Conservation (phyloP, 2,113 vertebrate genomes). For the Puffinus mauretanicus region DNA sequence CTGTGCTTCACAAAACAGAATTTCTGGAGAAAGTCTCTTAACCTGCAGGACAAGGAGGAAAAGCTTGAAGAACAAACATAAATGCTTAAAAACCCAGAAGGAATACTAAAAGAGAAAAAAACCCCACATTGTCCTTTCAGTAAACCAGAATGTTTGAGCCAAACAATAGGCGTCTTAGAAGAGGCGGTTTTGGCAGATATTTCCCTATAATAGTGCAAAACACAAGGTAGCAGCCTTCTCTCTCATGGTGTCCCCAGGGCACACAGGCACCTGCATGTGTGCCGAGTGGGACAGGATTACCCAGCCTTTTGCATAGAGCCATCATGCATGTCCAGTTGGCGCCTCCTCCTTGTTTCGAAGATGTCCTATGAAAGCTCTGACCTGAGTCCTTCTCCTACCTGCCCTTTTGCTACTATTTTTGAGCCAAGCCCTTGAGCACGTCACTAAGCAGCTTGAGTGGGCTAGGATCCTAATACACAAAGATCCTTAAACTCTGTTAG, state of each 20-base stretch:
- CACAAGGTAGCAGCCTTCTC: not conserved
- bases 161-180: not conserved
- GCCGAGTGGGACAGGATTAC: rapidly evolving
- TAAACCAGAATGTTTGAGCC: not conserved
- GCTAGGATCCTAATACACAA: not conserved
- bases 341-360: not conserved
- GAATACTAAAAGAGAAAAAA: not conserved
- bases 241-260: not conserved
- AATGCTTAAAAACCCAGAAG: not conserved
- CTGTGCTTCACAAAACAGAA: not conserved
- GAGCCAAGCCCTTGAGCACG: not conserved
- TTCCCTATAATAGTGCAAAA: not conserved
- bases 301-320: not conserved
- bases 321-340: too few relatives aligned
- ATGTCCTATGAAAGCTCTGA: rapidly evolving
- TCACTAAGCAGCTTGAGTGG: not conserved
- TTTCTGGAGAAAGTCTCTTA: not conserved
- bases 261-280: rapidly evolving
- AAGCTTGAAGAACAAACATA: not conserved
- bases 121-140: rapidly evolving
- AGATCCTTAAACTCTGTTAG: not conserved
- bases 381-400: not conserved
- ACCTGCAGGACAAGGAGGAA: not conserved
- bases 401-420: not conserved
- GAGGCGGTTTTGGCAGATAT: not conserved